Evolutionary conservation across 1,140 invertebrate species (phyloP), one percentile per base, ranked within the genome.

Genomic region (Amphibalanus amphitrite): DNA sequence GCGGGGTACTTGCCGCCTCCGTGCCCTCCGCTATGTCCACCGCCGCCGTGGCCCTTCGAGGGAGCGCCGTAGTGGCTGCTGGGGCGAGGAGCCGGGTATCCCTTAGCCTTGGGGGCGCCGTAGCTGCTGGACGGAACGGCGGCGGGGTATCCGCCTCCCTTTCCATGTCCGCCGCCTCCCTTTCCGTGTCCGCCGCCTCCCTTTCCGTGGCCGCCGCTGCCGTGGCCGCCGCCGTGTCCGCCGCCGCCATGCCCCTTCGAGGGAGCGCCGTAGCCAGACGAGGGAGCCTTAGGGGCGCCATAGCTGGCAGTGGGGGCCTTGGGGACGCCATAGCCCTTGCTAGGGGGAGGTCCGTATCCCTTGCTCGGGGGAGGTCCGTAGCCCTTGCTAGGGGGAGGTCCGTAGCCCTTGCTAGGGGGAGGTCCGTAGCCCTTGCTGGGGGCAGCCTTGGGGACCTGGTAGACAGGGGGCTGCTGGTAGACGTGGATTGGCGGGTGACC

Each of bases 401-500:
- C 10, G n/a, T 30, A 3, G 68, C 29, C 40, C 38, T 29, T 13
- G 72, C 29, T 73, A 64, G 68, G 71, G 20, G 75, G 75, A 25
- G 75, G 73, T 28, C 69, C 71, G 71, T 75, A 76, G 20, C 68
- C 71, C 25, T 71, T 71, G 67, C 73, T 74, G 26, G 72, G 71
- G 28, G 75, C 69, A 69, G 29, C 73, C 70, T 76, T 77, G 23
- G 77, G 72, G 29, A 74, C 74, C 38, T 72, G 73, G 69, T 74
- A 75, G 20, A 79, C 76, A 26, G 75, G 75, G 0, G 79, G 79
- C 73, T 79, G 78, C 69, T 79, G 77, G 75, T 80, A 81, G 47
- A 81, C 78, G 71, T 81, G 79, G 67, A 81, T 80, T 29, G 80
- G 79, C 25, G 79, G 79, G 73, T 81, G 80, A 33, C 80, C 80